Evolutionary conservation across 2,888 invertebrate species (phyloP), one percentile per base, ranked within the genome.

Genomic region (Hedychridium roseum): DNA sequence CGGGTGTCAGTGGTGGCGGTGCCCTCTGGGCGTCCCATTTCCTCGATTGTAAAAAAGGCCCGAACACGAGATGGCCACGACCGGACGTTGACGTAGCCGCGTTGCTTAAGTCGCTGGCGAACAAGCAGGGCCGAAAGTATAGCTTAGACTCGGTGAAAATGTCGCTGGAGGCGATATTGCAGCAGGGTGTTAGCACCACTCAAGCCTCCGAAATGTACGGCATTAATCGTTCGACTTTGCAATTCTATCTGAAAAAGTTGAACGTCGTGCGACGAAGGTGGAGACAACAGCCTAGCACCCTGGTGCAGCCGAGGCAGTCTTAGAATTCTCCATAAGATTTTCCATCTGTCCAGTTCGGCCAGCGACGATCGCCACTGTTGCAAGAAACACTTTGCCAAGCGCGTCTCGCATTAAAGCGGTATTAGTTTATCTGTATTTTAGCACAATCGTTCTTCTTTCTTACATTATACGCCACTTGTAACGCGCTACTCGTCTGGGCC

Each of bases 161-260:
- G 69, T 82, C 83, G 21, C 68, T 83, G 66, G 81, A 82, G 64
- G 81, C 81, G 34, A 81, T 83, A 57, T 75, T 82, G 60, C 81
- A 81, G 66, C 78, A 80, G 64, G 82, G 82, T 53, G 70, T 79
- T 65, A 82, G 80, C 60, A 82, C 82, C 47, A 82, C 82, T 50
- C 80, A 79, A 60, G 82, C 82, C 36, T 82, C 82, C 27, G 71
- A 80, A 59, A 79, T 79, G 75, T 81, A 79, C 58, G 82, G 82
- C 53, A 82, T 83, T 70, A 82, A 83, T 72, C 79, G 82, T 38
- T 82, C 82, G 43, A 82, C 81, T 49, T 76, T 83, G 62, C 82
- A 83, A 57, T 81, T 82, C 71, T 83, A 82, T 77, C 71, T 83
- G 56, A 82, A 82, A 77, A 82, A 82, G 62, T 77, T 82, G 56